Evolutionary conservation across 2,888 invertebrate genomes (phyloP), one percentile per base, ranked within the genome.

Genomic region (Lithosia quadra): DNA sequence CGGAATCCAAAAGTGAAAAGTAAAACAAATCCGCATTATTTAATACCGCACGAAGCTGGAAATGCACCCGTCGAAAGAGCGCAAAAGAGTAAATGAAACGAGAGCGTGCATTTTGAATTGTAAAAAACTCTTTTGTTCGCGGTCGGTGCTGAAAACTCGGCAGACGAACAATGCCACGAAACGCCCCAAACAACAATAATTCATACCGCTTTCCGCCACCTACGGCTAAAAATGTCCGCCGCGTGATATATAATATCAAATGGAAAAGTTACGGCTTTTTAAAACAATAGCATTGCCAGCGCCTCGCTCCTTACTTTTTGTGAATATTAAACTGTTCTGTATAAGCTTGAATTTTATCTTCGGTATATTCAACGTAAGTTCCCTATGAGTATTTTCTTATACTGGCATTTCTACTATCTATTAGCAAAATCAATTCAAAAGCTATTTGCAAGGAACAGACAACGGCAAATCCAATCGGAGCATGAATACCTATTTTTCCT

Each of bases 221-320:
- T 93, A 94, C 93, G 90, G 94, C 93, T 94, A 94, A 95, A 94
- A 95, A 93, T 94, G 94, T 94, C 94, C 92, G 94, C 92, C 88
- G 84, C 86, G 81, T 93, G 92, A 94, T 94, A 92, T 94, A 95
- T 94, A 92, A 92, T 91, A 92, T 91, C 88, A 92, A 92, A 94
- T 91, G 92, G 92, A 88, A 92, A 92, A 94, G 93, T 93, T 92
- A 93, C 91, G 87, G 90, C 90, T 86, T 93, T 93, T 93, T 93
- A 93, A 94, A 94, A 95, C 93, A 94, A 94, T 92, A 90, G 89
- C 84, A 86, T 83, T 86, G 89, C 86, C 87, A 82, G 80, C 83
- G 85, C 84, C 85, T 84, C 85, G 79, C 33, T 43, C 83, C 85
- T 84, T 85, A 88, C 87, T 86, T 87, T 90, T 90, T 88, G 82